Base-by-base conservation (phyloP, 2,113 vertebrate species). In the cattle (Bos taurus) region DNA sequence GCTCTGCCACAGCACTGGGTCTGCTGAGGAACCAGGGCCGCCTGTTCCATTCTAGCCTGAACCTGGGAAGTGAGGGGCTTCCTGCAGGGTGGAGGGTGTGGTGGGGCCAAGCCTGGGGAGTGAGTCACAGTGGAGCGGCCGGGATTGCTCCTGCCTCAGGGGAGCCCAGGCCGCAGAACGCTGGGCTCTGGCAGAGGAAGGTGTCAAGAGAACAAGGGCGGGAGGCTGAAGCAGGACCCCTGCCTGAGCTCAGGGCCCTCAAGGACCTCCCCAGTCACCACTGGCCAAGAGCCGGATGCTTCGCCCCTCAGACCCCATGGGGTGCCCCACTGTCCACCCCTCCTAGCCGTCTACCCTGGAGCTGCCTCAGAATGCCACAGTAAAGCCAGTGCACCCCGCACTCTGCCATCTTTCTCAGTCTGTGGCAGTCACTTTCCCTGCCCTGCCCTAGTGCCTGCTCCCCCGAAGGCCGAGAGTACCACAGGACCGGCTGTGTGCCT, bases 101-200 rank as follows among this genome's bases (percentile, higher is more conserved):
- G 28, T 26, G 0, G 15, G 57, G 6, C 10, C 23, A 13, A 48
- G 77, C 77, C 33, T 81, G 14, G 50, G 50, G 14, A 85, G 50
- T 50, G 56, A 92, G 36, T 67, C 48, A 33, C 1, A 8, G 60
- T 5, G 13, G 60, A 28, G 7, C 5, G 1, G 90, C 33, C 26
- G 5, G 2, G 28, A 43, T n/a, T 15, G 12, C n/a, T 82, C 77
- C 78, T 25, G 90, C 50, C 2, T 14, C 52, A 26, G 50, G 81
- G 52, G 7, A n/a, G 50, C 21, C 52, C 0, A n/a, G 50, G 52
- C 7, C 7, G 2, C 12, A 15, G 33, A 56, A 23, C 1, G 2
- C 33, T 56, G 33, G 81, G 81, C 30, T 83, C 36, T 6, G 12
- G 33, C 19, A 14, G 50, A n/a, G 50, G 12, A n/a, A 15, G 50